Evolutionary conservation across 2,797 vertebrate species (phyloP).

Genomic region (Discoglossus pictus): DNA sequence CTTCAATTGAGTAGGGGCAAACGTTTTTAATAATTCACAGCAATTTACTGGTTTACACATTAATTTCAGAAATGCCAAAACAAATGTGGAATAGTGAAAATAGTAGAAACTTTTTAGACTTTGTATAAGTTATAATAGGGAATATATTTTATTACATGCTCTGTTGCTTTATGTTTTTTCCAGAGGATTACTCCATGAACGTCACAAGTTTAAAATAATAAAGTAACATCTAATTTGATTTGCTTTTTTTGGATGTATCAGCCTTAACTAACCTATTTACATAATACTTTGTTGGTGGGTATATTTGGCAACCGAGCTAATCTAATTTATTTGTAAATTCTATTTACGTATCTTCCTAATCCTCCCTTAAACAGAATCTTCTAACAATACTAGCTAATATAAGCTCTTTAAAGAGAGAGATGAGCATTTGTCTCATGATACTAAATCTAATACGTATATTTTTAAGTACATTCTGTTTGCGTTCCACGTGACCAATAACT

Average conservation of each 20-base stretch:
- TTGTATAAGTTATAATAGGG: too few species aligned
- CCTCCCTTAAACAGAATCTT: background rate
- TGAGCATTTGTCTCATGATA: background rate
- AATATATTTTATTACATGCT: too few species aligned
- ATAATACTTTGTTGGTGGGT: conserved; percentile 30
- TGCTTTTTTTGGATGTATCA: conserved; percentile 10
- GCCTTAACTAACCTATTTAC: conserved; percentile 24
- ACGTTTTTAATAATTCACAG: too few species aligned
- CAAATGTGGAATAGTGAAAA: too few species aligned
- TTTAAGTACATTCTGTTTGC: too few species aligned
- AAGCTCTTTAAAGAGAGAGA: background rate
- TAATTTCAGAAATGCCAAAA: too few species aligned
- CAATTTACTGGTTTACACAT: too few species aligned
- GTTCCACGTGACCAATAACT: too few species aligned
- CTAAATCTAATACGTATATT: too few species aligned
- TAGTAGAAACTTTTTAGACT: too few species aligned
- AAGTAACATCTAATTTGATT: conserved; percentile 24
- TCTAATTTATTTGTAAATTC: conserved; percentile 32
- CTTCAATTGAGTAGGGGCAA: too few species aligned
- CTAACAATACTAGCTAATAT: background rate
- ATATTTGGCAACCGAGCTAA: conserved; percentile 18
- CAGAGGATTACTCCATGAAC: background rate
- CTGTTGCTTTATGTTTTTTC: too few species aligned
- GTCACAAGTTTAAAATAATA: conserved; percentile 6
- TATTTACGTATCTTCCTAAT: conserved; percentile 27